Evolutionary conservation across 2,797 vertebrate species (phyloP).

Genomic region (Oreonectes daqikongensis): DNA sequence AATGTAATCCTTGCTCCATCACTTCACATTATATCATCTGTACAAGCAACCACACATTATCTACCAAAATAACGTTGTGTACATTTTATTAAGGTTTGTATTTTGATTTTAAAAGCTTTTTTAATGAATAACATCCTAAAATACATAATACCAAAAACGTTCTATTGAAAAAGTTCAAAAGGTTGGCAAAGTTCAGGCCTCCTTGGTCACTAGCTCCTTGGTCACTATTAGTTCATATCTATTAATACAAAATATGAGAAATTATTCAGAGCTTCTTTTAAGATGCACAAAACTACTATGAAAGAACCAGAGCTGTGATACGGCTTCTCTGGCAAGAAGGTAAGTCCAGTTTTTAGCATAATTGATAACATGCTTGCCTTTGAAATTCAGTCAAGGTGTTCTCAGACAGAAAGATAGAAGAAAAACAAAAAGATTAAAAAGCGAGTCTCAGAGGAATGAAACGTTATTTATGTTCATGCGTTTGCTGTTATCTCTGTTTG

Average conservation of each 20-base stretch:
- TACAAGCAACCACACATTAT: too few relatives aligned
- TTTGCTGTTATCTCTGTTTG: slow-evolving; percentile 35
- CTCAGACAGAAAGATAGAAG: not conserved
- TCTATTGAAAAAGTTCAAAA: too few relatives aligned
- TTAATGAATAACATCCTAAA: too few relatives aligned
- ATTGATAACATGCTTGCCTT: slow-evolving; percentile 44
- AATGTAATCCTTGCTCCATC: too few relatives aligned
- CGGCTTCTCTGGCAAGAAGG: slow-evolving; percentile 22
- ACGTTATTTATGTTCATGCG: slow-evolving; percentile 54
- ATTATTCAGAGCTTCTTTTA: not conserved
- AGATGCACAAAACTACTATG: slow-evolving; percentile 18
- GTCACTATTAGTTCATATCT: not conserved
- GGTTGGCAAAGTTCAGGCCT: not conserved
- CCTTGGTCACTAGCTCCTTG: not conserved
- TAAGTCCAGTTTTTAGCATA: slow-evolving; percentile 10
- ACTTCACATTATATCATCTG: too few relatives aligned
- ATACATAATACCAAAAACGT: too few relatives aligned
- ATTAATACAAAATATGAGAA: not conserved
- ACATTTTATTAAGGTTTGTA: too few relatives aligned
- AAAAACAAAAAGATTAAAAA: not conserved
- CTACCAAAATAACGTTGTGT: too few relatives aligned
- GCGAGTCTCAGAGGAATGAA: slow-evolving; percentile 26
- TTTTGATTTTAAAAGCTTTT: too few relatives aligned
- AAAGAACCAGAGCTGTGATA: slow-evolving; percentile 44
- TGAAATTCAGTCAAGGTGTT: slow-evolving; percentile 18